phyloP scores from a whole-genome alignment of 2,113 vertebrate genomes.

The Pogona vitticeps region DNA sequence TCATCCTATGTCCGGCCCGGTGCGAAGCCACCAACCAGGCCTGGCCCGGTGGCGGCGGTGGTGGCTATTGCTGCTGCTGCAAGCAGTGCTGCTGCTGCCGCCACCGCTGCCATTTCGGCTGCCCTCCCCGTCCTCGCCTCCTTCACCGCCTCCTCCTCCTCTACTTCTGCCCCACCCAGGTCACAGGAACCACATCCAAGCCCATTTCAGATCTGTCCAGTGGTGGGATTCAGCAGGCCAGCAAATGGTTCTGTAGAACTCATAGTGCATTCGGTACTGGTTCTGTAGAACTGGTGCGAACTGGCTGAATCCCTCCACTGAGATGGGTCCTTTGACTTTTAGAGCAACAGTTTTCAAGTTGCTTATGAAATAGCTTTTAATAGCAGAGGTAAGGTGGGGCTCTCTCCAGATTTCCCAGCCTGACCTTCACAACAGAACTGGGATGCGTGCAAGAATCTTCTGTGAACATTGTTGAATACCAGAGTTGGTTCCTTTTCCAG shows the following conservation, averaged over 20 bases:
- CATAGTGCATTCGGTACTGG: too few relatives aligned
- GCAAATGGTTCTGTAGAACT: too few relatives aligned
- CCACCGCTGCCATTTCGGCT: too few relatives aligned
- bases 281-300: too few relatives aligned
- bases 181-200: conserved; percentile 58
- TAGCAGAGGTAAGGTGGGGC: not conserved
- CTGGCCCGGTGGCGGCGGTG: conserved; percentile 71
- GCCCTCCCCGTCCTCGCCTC: not conserved
- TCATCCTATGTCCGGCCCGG: conserved; percentile 91
- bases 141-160: conserved; percentile 10
- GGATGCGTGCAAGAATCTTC: too few relatives aligned
- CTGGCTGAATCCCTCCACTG: too few relatives aligned
- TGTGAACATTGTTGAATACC: too few relatives aligned
- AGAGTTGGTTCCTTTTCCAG: not conserved
- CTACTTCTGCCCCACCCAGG: conserved; percentile 29
- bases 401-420: not conserved
- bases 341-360: not conserved
- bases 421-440: not conserved
- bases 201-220: too few relatives aligned
- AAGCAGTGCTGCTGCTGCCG: too few relatives aligned
- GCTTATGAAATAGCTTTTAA: not conserved
- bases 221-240: too few relatives aligned
- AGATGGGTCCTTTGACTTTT: not conserved
- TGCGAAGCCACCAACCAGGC: conserved; percentile 68
- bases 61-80: too few relatives aligned